Conservation (phyloP, 1,140 invertebrate genomes). For the Tetraneura akinire region DNA sequence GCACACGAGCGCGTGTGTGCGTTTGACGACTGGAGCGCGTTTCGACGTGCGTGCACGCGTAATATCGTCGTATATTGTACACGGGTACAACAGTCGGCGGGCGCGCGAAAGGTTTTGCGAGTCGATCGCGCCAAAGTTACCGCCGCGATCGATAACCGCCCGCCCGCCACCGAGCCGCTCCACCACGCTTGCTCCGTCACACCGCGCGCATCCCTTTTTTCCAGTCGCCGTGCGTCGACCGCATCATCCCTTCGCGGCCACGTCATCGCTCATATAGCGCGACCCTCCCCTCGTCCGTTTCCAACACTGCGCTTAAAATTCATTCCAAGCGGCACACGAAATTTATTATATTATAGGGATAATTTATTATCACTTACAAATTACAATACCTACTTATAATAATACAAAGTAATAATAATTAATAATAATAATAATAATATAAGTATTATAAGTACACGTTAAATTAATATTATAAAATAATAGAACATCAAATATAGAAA, state of each 20-base stretch:
- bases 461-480: no score
- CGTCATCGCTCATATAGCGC: background rate
- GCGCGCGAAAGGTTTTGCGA: background rate
- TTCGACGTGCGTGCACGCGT: background rate
- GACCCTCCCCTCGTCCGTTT: no score
- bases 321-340: no score
- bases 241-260: background rate
- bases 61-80: background rate
- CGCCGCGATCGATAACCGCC: constrained; percentile 27
- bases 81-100: background rate
- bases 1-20: background rate
- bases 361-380: no score
- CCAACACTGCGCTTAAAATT: no score
- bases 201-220: background rate
- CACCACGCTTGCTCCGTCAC: background rate
- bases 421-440: no score
- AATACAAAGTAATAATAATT: no score
- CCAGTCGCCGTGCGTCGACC: background rate
- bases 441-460: no score
- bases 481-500: no score
- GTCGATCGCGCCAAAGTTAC: no score
- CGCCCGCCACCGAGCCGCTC: background rate
- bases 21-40: background rate
- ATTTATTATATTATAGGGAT: no score
- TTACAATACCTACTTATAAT: no score